phyloP scores from a whole-genome alignment of 2,888 invertebrate species.

The Tinea trinotella region DNA sequence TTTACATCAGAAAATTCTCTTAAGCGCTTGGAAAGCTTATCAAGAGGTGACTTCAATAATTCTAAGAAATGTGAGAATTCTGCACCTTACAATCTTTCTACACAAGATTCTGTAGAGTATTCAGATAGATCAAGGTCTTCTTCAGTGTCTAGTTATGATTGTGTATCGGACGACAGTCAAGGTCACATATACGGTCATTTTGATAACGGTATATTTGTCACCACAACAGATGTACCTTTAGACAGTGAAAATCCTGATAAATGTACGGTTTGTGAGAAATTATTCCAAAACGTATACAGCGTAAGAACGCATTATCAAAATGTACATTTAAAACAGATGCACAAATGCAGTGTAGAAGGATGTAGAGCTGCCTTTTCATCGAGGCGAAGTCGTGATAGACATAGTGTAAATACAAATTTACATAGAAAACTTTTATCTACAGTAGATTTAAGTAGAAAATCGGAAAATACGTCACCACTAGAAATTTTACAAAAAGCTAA shows the following conservation, averaged over 20 bases:
- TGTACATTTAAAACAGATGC: constrained; percentile 95
- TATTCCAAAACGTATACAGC: constrained; percentile 93
- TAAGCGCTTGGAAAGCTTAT: constrained; percentile 83
- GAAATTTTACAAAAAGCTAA: constrained; percentile 70
- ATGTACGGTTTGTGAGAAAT: constrained; percentile 93
- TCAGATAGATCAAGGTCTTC: constrained; percentile 73
- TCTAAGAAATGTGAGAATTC: constrained; percentile 40
- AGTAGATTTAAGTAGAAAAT: constrained; percentile 57
- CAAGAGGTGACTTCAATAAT: constrained; percentile 81
- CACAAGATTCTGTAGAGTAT: constrained; percentile 51
- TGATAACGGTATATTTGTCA: constrained; percentile 80
- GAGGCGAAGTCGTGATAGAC: constrained; percentile 91
- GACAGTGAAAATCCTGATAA: constrained; percentile 93
- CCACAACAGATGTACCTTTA: constrained; percentile 86
- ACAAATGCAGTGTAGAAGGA: constrained; percentile 94
- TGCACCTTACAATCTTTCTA: constrained; percentile 49
- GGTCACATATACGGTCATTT: constrained; percentile 80
- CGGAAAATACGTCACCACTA: constrained; percentile 44
- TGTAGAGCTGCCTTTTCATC: constrained; percentile 96
- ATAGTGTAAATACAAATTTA: constrained; percentile 91
- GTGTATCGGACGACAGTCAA: constrained; percentile 73
- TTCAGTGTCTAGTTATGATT: constrained; percentile 73
- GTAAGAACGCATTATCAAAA: constrained; percentile 97
- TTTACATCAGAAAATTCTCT: constrained; percentile 77
- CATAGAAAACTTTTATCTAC: constrained; percentile 91